These are phyloP conservation scores for Gryllus longicercus DNA, from an alignment of 2,888 invertebrate genomes.

Conservation along the genomic window DNA sequence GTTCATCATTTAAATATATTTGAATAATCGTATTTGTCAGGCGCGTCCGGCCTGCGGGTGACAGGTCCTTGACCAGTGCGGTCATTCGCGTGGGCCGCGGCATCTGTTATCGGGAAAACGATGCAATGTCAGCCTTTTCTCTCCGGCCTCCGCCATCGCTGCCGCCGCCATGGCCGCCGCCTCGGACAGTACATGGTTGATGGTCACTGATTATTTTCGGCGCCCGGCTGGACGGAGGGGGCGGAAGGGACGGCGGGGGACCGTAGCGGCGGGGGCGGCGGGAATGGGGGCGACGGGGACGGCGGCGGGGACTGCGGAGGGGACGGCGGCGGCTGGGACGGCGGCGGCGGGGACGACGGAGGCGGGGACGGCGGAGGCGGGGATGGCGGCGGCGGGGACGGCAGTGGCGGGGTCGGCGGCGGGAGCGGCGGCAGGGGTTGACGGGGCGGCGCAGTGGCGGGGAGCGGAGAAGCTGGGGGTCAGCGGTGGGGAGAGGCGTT, in stretches of 20 bases:
- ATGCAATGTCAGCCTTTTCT: conserved; percentile 19
- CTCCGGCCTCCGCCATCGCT: background rate
- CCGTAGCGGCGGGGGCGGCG: background rate
- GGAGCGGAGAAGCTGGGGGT: no score
- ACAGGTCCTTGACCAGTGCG: conserved; percentile 32
- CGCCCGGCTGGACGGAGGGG: background rate
- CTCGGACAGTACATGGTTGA: background rate
- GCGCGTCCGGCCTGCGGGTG: conserved; percentile 26
- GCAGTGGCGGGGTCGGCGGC: no score
- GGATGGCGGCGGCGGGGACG: no score
- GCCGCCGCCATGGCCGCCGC: background rate
- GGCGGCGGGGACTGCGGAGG: background rate
- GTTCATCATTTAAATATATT: conserved; percentile 36
- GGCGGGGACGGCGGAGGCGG: background rate
- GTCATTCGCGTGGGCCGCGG: conserved; percentile 11
- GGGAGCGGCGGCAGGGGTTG: no score
- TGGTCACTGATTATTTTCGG: conserved; percentile 17
- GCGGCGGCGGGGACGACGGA: no score
- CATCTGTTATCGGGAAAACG: background rate
- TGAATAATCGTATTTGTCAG: conserved; percentile 36
- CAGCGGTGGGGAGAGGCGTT: no score
- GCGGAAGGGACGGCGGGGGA: background rate
- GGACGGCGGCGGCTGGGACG: conserved; percentile 33
- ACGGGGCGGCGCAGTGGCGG: no score
- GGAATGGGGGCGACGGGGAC: background rate